phyloP scores from a whole-genome alignment of 2,113 vertebrate species.

The Phoxinus phoxinus region DNA sequence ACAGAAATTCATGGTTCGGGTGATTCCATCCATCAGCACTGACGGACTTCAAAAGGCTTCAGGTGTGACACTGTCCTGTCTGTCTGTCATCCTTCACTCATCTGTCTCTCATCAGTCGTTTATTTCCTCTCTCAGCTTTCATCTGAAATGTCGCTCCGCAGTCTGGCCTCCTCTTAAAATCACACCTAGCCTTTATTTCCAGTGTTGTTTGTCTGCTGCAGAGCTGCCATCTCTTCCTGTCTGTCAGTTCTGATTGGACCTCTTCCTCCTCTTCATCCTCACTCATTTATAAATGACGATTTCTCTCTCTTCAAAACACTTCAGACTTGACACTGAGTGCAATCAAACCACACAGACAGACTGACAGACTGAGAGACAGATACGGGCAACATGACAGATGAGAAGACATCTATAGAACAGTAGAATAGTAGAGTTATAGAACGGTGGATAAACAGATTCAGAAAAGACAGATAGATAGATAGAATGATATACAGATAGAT shows the following conservation, averaged over 20 bases:
- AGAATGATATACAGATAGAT: no score
- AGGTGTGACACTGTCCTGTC: constrained; percentile 16
- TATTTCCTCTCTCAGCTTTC: constrained; percentile 17
- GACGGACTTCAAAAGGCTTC: background rate
- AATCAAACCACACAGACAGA: background rate
- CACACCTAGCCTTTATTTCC: background rate
- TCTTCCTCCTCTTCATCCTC: background rate
- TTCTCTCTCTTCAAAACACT: constrained; percentile 6
- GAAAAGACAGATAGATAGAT: background rate
- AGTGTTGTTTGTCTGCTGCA: background rate
- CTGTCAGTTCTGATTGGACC: background rate
- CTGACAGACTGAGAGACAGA: background rate
- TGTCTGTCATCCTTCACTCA: constrained; percentile 34
- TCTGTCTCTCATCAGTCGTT: constrained; percentile 27
- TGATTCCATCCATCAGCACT: constrained; percentile 7
- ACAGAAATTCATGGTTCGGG: background rate
- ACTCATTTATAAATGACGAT: background rate
- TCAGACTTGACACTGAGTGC: background rate
- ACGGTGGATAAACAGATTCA: background rate
- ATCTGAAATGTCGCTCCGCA: background rate
- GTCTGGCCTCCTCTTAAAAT: background rate
- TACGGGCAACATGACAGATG: background rate
- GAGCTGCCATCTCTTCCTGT: background rate
- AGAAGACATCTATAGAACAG: no score
- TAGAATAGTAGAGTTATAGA: background rate